phyloP scores from a whole-genome alignment of 2,797 vertebrate genomes.

The Galaxias olidus region DNA sequence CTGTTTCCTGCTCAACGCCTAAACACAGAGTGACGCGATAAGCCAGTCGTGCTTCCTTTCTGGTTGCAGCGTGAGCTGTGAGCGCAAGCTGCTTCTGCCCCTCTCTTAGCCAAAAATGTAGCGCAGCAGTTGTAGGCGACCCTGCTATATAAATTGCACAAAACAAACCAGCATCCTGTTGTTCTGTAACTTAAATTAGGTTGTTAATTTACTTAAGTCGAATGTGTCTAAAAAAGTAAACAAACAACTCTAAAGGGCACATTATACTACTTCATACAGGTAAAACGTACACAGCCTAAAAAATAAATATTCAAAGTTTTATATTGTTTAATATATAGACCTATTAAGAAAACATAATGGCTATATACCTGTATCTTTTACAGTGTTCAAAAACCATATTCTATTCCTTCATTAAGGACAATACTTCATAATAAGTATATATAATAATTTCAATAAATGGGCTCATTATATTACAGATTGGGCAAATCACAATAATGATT shows the following conservation, averaged over 20 bases:
- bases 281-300: no score
- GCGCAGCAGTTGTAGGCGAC: background rate
- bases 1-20: constrained; percentile 81
- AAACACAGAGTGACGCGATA: constrained; percentile 77
- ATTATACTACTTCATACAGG: no score
- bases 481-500: background rate
- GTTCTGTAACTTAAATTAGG: no score
- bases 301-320: no score
- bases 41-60: constrained; percentile 78
- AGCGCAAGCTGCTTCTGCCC: constrained; percentile 54
- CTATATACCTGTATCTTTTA: no score
- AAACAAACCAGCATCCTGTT: no score
- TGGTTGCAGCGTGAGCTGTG: constrained; percentile 3
- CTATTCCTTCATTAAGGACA: background rate
- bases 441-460: background rate
- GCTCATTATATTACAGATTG: background rate
- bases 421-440: background rate
- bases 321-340: no score
- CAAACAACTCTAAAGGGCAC: no score
- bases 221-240: no score
- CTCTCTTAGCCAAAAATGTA: constrained; percentile 22
- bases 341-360: no score
- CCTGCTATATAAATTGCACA: background rate
- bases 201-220: no score
- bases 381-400: no score